Evolutionary conservation across 2,797 vertebrate species (phyloP).

Genomic region (Parauchenoglanis ngamensis): DNA sequence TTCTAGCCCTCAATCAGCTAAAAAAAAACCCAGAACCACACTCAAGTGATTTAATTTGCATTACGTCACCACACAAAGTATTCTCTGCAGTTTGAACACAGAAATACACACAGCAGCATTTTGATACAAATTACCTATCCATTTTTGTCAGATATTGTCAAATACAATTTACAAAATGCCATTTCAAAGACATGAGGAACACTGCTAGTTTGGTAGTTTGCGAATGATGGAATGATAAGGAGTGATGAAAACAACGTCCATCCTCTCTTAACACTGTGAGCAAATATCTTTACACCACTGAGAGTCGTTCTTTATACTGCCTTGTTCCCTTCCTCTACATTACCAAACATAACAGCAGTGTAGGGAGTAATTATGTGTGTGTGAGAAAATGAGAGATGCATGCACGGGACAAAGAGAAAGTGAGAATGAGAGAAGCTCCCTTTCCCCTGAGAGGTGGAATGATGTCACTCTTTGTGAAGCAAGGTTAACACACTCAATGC

Average conservation of each 20-base stretch:
- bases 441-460: constrained; percentile 51
- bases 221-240: neutral
- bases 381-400: constrained; percentile 33
- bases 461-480: constrained; percentile 59
- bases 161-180: neutral
- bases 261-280: too few species aligned
- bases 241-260: neutral
- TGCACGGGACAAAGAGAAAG: neutral
- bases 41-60: neutral
- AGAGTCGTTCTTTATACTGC: neutral
- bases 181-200: neutral
- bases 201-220: neutral
- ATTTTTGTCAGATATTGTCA: neutral
- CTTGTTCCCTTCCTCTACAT: neutral
- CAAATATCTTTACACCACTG: neutral
- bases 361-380: neutral
- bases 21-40: neutral
- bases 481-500: constrained; percentile 56
- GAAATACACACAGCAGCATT: neutral
- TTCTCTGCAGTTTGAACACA: neutral
- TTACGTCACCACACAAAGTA: neutral
- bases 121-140: neutral
- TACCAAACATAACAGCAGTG: neutral
- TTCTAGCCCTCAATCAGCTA: neutral
- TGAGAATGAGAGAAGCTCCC: constrained; percentile 28